phyloP scores from a whole-genome alignment of 2,888 invertebrate species.

The Drosophila formosana region DNA sequence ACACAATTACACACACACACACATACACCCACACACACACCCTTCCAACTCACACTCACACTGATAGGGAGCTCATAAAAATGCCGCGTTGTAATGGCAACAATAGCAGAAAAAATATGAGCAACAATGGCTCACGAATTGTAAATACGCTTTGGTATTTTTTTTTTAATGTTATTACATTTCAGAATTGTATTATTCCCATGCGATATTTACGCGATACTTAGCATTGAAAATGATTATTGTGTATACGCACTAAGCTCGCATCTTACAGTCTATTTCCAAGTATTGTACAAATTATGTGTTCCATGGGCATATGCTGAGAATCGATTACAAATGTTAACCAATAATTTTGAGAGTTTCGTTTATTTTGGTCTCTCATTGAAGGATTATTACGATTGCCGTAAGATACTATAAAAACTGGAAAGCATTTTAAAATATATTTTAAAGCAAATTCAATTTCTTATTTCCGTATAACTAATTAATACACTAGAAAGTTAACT shows the following conservation, averaged over 20 bases:
- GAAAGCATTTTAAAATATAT: too few species aligned
- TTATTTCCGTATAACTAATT: too few species aligned
- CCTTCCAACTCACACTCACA: slow-evolving; percentile 5
- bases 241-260: background rate
- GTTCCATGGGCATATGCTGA: too few species aligned
- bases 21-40: slow-evolving; percentile 18
- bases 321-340: too few species aligned
- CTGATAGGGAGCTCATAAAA: slow-evolving; percentile 41
- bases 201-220: background rate
- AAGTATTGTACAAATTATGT: too few species aligned
- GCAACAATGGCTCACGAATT: background rate
- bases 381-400: too few species aligned
- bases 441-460: too few species aligned
- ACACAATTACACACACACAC: slow-evolving; percentile 28
- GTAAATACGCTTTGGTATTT: slow-evolving; percentile 25
- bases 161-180: background rate
- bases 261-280: background rate
- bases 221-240: background rate
- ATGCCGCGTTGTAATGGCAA: slow-evolving; percentile 44
- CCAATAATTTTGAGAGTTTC: too few species aligned
- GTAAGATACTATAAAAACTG: too few species aligned
- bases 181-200: background rate
- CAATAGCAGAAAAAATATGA: slow-evolving; percentile 21
- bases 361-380: too few species aligned
- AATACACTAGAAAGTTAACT: too few species aligned